These are phyloP conservation scores for Drosophila ananassae DNA, from an alignment of 1,140 invertebrate species.

Conservation along the genomic window DNA sequence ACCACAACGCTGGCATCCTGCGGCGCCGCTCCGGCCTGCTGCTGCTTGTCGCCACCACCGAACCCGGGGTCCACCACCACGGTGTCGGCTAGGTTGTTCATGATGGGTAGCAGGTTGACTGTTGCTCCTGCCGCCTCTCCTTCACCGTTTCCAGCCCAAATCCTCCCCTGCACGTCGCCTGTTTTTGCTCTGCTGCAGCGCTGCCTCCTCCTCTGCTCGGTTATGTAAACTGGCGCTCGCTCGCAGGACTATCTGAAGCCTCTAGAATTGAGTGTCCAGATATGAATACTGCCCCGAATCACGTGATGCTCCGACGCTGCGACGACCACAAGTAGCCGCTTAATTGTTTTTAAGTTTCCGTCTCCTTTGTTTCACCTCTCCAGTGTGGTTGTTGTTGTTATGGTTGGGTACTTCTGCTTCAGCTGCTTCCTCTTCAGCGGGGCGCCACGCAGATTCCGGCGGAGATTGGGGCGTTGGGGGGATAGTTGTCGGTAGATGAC, in stretches of 20 bases:
- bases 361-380: slow-evolving; percentile 77
- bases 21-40: slow-evolving; percentile 55
- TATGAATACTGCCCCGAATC: slow-evolving; percentile 10
- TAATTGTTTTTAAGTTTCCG: slow-evolving; percentile 61
- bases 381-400: slow-evolving; percentile 20
- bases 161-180: background rate
- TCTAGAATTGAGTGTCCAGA: background rate
- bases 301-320: slow-evolving; percentile 37
- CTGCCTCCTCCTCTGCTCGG: slow-evolving; percentile 13
- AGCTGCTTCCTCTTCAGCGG: slow-evolving; percentile 35
- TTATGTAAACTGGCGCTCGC: slow-evolving; percentile 57
- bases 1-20: slow-evolving; percentile 76
- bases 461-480: slow-evolving; percentile 5
- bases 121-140: background rate
- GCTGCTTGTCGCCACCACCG: slow-evolving; percentile 75
- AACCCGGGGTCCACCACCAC: slow-evolving; percentile 82
- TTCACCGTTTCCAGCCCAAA: slow-evolving; percentile 4
- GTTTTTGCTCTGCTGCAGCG: background rate
- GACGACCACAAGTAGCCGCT: slow-evolving; percentile 36
- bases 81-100: slow-evolving; percentile 78
- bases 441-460: background rate
- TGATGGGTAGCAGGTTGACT: slow-evolving; percentile 19
- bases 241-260: slow-evolving; percentile 8
- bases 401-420: slow-evolving; percentile 6
- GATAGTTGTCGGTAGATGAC: slow-evolving; percentile 1